Percentiles rank a stretch among this genome's conserved stretches.
These are phyloP conservation scores for Telenomus remus DNA, from an alignment of 1,140 invertebrate species.

Conservation along the genomic window DNA sequence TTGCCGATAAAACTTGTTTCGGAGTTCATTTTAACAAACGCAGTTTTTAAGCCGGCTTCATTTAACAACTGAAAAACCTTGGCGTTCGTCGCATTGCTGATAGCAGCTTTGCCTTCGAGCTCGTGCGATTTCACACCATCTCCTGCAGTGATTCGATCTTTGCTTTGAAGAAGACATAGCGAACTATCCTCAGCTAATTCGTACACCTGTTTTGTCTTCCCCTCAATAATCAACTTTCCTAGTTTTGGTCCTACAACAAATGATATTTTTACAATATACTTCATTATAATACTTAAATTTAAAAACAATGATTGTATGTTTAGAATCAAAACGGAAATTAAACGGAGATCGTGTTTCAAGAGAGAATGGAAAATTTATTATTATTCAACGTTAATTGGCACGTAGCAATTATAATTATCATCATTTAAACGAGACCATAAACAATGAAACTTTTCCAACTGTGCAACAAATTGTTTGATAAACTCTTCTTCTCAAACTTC, in stretches of 20 bases:
- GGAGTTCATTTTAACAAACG: slow-evolving; percentile 84
- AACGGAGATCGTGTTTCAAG: no score
- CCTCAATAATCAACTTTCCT: slow-evolving; percentile 89
- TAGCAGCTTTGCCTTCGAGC: slow-evolving; percentile 92
- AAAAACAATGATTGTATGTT: no score
- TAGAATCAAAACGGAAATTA: no score
- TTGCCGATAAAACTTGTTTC: slow-evolving; percentile 89
- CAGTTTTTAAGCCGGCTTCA: slow-evolving; percentile 87
- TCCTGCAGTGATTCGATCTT: slow-evolving; percentile 96
- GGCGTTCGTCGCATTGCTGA: slow-evolving; percentile 93
- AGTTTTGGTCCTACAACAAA: slow-evolving; percentile 77
- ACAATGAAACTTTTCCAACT: no score
- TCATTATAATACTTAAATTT: no score
- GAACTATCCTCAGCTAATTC: slow-evolving; percentile 81
- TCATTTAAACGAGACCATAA: no score
- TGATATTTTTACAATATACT: background rate
- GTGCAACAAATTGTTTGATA: no score
- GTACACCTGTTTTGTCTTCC: slow-evolving; percentile 96
- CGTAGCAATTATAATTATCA: no score
- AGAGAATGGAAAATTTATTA: no score
- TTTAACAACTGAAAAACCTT: slow-evolving; percentile 94
- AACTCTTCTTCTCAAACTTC: no score
- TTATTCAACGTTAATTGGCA: no score
- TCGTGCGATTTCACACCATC: slow-evolving; percentile 95
- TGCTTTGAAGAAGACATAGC: slow-evolving; percentile 87